Conservation (phyloP, 2,113 vertebrate species). For the Nycticorax nycticorax region DNA sequence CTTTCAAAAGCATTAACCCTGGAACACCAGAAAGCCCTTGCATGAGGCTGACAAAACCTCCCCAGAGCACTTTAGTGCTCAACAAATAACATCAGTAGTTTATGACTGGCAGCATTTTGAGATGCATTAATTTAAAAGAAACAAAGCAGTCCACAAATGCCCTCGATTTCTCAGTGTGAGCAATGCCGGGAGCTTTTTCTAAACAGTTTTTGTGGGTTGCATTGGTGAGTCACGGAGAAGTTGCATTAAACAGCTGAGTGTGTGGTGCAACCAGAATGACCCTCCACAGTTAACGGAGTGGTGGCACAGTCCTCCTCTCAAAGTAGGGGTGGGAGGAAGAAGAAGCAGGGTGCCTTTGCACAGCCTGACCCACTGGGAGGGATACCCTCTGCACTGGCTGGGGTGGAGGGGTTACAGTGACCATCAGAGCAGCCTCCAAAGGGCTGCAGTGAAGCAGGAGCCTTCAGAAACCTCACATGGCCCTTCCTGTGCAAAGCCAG, state of each 20-base stretch:
- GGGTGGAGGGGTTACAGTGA: background rate
- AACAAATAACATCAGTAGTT: background rate
- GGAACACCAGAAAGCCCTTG: background rate
- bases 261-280: background rate
- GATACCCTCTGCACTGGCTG: background rate
- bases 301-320: background rate
- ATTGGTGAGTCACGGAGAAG: background rate
- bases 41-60: background rate
- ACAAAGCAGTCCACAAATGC: background rate
- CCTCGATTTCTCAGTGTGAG: background rate
- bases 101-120: background rate
- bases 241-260: accelerated
- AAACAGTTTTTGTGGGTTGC: background rate
- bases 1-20: conserved; percentile 9
- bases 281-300: background rate
- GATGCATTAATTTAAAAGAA: background rate
- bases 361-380: background rate
- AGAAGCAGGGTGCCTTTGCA: background rate
- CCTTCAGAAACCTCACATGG: background rate
- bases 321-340: background rate
- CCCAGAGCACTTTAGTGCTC: background rate
- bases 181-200: background rate
- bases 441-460: background rate
- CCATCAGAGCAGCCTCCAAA: background rate
- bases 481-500: background rate